Conservation (phyloP, 2,888 invertebrate species). For the Nomada fabriciana region DNA sequence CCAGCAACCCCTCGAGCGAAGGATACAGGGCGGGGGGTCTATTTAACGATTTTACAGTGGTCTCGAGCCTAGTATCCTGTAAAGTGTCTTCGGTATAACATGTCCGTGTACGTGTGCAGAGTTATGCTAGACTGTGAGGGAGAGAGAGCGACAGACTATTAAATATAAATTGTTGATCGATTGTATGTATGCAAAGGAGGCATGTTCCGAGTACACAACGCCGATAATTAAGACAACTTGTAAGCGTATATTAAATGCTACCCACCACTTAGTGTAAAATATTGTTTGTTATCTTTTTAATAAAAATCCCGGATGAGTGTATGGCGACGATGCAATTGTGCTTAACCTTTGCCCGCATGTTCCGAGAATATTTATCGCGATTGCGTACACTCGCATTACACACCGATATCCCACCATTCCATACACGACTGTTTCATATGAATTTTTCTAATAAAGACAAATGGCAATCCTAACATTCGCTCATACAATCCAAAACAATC, state of each 20-base stretch:
- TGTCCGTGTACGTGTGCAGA: not conserved
- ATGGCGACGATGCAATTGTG: not conserved
- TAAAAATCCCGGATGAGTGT: slow-evolving; percentile 59
- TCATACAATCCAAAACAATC: not conserved
- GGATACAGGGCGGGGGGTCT: not conserved
- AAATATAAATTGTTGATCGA: slow-evolving; percentile 27
- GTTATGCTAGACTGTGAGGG: not conserved
- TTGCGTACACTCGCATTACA: too few relatives aligned
- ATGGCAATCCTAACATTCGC: not conserved
- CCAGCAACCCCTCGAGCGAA: too few relatives aligned
- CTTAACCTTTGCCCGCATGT: not conserved
- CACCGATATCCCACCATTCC: too few relatives aligned
- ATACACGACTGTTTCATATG: too few relatives aligned
- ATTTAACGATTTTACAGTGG: not conserved
- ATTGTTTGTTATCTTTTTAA: slow-evolving; percentile 71
- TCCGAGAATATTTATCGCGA: not conserved
- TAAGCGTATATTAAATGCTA: slow-evolving; percentile 8
- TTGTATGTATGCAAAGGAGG: not conserved
- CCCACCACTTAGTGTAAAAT: slow-evolving; percentile 43
- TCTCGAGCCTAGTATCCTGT: not conserved
- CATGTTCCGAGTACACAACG: not conserved
- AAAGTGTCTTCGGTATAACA: slow-evolving; percentile 29
- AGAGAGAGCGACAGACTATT: slow-evolving; percentile 3
- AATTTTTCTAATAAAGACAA: not conserved
- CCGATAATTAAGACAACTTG: not conserved